A percentile compares a stretch with the other conserved stretches of the same genome.
These are phyloP conservation scores for Eupithecia inturbata DNA, from an alignment of 2,888 invertebrate species.

Conservation along the genomic window DNA sequence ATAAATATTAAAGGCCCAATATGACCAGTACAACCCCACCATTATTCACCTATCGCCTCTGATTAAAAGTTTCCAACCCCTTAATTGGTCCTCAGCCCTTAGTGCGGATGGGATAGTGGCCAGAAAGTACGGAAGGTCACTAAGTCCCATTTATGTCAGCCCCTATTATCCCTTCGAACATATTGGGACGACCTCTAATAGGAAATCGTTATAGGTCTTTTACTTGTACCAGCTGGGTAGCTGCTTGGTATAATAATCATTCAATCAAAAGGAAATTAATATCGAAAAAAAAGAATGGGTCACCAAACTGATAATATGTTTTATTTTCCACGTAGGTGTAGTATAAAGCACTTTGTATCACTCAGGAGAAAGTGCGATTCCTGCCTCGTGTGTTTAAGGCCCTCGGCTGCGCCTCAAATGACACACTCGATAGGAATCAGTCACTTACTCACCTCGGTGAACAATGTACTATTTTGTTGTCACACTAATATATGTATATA, in stretches of 20 bases:
- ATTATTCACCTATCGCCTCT: conserved; percentile 46
- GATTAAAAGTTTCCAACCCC: conserved; percentile 76
- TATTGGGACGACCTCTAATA: conserved; percentile 74
- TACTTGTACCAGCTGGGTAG: conserved; percentile 8
- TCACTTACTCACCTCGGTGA: no score
- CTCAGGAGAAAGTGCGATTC: no score
- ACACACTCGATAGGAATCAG: no score
- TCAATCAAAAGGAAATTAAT: no score
- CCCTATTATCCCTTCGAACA: conserved; percentile 76
- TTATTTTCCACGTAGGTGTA: no score
- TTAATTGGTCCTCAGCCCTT: conserved; percentile 72
- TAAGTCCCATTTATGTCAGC: conserved; percentile 71
- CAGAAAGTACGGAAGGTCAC: conserved; percentile 58
- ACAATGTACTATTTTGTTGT: no score
- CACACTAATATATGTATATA: no score
- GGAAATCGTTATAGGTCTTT: conserved; percentile 50
- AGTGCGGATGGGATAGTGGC: conserved; percentile 48
- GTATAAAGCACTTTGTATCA: no score
- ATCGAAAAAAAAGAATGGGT: no score
- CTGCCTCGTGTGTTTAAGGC: no score
- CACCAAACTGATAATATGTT: no score
- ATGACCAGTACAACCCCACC: conserved; percentile 42
- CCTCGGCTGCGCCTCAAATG: no score
- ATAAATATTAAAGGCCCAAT: conserved; percentile 42
- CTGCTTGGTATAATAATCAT: neutral